Conservation (phyloP, 2,797 vertebrate genomes). For the Mareca penelope region DNA sequence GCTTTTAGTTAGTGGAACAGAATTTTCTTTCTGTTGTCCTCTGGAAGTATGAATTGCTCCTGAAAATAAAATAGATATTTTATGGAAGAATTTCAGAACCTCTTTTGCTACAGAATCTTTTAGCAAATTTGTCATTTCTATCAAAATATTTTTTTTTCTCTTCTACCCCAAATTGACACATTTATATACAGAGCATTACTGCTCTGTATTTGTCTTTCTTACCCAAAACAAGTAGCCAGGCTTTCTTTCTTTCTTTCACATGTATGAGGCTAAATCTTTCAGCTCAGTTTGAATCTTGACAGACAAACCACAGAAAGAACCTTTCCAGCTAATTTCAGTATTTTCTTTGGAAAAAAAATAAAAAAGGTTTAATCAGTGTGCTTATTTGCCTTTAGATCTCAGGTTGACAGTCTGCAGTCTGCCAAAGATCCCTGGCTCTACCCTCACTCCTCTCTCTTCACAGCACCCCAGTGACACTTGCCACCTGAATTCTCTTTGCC, state of each 20-base stretch:
- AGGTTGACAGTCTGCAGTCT: neutral
- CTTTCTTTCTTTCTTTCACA: neutral
- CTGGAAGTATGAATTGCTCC: neutral
- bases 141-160: neutral
- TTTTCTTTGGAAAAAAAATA: neutral
- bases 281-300: neutral
- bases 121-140: neutral
- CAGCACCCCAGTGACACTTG: neutral
- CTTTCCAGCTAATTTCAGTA: neutral
- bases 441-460: neutral
- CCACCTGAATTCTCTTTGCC: neutral
- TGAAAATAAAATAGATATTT: neutral
- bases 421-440: neutral
- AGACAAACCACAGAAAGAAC: neutral
- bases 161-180: neutral
- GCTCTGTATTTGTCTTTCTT: neutral
- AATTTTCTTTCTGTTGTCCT: neutral
- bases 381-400: neutral
- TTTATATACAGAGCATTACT: neutral
- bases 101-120: neutral
- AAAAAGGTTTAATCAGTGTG: neutral
- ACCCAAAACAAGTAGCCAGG: neutral
- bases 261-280: neutral
- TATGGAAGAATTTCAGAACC: neutral
- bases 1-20: neutral